phyloP scores from a whole-genome alignment of 1,140 invertebrate genomes.

The Aplysia californica region DNA sequence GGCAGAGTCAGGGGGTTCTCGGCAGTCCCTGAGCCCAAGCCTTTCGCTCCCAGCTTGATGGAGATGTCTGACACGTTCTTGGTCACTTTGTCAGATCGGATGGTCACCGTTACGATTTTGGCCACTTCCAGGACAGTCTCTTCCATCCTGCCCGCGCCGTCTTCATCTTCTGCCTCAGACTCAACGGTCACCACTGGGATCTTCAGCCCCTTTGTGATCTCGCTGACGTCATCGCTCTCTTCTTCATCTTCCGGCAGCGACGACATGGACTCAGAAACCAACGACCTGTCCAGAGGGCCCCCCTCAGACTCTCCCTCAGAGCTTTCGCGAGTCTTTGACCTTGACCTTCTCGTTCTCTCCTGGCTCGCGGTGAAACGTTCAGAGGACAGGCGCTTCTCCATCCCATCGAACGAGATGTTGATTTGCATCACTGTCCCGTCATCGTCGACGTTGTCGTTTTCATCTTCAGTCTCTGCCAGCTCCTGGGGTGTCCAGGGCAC shows the following conservation, averaged over 20 bases:
- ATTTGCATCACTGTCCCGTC: conserved; percentile 25
- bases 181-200: conserved; percentile 25
- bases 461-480: not conserved
- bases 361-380: not conserved
- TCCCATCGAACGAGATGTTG: conserved; percentile 26
- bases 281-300: not conserved
- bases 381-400: not conserved
- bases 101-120: conserved; percentile 11
- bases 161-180: conserved; percentile 17
- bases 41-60: conserved; percentile 22
- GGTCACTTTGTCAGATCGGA: conserved; percentile 12
- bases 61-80: conserved; percentile 19
- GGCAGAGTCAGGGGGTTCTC: no score
- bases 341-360: conserved; percentile 23
- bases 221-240: not conserved
- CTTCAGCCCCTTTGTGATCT: not conserved
- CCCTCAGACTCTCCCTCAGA: not conserved
- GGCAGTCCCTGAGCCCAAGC: not conserved
- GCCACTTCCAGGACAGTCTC: conserved; percentile 31
- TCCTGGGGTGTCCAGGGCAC: not conserved
- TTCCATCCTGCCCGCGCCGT: not conserved
- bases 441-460: not conserved
- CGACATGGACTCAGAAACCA: not conserved
- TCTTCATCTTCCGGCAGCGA: not conserved
- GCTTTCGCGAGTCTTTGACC: conserved; percentile 2